Percentiles rank a stretch among this genome's conserved stretches.
Evolutionary conservation across 2,888 invertebrate species (phyloP).

Genomic region (Stomorhina lunata): DNA sequence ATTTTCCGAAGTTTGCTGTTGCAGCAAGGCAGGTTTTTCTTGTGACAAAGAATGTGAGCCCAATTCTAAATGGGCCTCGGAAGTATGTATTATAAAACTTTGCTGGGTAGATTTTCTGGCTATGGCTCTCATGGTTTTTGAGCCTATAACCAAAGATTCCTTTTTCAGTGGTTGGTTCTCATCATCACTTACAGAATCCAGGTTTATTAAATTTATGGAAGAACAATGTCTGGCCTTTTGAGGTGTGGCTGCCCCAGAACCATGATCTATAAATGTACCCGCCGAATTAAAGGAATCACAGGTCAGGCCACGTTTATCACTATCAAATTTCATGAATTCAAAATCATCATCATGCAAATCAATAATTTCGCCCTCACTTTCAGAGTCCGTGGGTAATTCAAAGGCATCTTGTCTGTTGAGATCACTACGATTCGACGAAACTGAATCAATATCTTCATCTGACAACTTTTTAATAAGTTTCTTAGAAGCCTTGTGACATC

Average conservation of each 20-base stretch:
- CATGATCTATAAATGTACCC: constrained; percentile 82
- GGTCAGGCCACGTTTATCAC: constrained; percentile 77
- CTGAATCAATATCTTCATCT: constrained; percentile 62
- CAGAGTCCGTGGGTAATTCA: constrained; percentile 79
- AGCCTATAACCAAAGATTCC: constrained; percentile 78
- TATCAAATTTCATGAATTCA: constrained; percentile 85
- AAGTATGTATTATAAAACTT: constrained; percentile 80
- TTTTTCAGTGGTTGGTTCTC: constrained; percentile 67
- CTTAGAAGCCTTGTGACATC: constrained; percentile 78
- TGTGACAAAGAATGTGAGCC: constrained; percentile 44
- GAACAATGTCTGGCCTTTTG: constrained; percentile 71
- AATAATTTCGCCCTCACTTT: constrained; percentile 78
- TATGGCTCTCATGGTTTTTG: constrained; percentile 75
- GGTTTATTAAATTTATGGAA: constrained; percentile 75
- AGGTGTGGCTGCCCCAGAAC: constrained; percentile 67
- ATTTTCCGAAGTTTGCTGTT: constrained; percentile 83
- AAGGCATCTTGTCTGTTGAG: constrained; percentile 83
- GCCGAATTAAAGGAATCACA: constrained; percentile 74
- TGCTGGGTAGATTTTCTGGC: constrained; percentile 74
- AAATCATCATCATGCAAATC: constrained; percentile 77
- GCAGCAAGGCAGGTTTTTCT: constrained; percentile 48
- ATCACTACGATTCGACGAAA: constrained; percentile 73
- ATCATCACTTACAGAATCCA: constrained; percentile 71
- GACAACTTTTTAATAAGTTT: constrained; percentile 69
- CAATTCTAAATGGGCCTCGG: constrained; percentile 80